Conservation (phyloP, 2,888 invertebrate species). For the Habroteleia sp. region DNA sequence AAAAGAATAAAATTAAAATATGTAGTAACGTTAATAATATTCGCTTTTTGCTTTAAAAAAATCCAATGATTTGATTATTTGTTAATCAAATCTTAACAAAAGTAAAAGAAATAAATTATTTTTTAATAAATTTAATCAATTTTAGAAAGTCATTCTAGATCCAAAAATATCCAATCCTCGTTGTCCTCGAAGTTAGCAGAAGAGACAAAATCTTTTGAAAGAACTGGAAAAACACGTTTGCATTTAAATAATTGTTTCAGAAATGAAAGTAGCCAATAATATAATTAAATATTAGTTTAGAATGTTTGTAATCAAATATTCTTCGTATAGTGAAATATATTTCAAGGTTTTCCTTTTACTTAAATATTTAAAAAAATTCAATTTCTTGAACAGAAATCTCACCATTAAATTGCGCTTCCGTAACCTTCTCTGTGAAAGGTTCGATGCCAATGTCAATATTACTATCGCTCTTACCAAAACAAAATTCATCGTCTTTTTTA, state of each 20-base stretch:
- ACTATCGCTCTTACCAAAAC: slow-evolving; percentile 49
- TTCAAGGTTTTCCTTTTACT: not conserved
- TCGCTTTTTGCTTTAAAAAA: too few species aligned
- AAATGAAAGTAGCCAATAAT: too few species aligned
- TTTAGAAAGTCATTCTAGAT: slow-evolving; percentile 56
- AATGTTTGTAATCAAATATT: too few species aligned
- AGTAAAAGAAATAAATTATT: not conserved
- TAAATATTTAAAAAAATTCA: too few species aligned
- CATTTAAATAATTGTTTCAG: not conserved
- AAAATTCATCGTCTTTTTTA: slow-evolving; percentile 36
- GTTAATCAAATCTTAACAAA: too few species aligned
- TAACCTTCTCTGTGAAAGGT: slow-evolving; percentile 63
- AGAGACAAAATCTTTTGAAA: slow-evolving; percentile 74
- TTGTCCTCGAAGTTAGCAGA: slow-evolving; percentile 71
- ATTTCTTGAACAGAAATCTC: too few species aligned
- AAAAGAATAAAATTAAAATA: too few species aligned
- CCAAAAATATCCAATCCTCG: slow-evolving; percentile 77
- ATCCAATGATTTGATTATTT: too few species aligned
- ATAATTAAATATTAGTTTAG: too few species aligned
- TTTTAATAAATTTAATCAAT: not conserved
- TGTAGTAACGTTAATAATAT: too few species aligned
- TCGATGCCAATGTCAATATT: slow-evolving; percentile 62
- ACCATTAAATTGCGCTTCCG: slow-evolving; percentile 75
- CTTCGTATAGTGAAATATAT: not conserved
- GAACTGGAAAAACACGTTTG: slow-evolving; percentile 75